A percentile compares a stretch with the other conserved stretches of the same genome.
Conservation (phyloP, 2,797 vertebrate species). For the Aphelocoma californica region DNA sequence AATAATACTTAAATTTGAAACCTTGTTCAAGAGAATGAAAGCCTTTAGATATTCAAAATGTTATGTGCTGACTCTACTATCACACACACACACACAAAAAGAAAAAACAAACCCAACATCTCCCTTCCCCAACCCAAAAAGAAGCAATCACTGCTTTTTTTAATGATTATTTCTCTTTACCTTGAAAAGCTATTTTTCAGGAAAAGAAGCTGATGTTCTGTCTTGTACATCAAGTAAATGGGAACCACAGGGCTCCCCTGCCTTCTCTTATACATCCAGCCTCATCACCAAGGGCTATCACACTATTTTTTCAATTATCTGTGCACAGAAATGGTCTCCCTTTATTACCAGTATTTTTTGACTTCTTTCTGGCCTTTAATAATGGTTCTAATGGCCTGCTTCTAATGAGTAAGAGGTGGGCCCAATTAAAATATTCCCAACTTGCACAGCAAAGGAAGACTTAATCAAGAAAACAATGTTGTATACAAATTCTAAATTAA, state of each 20-base stretch:
- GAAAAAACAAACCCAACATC: neutral
- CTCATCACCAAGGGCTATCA: neutral
- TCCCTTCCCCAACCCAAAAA: neutral
- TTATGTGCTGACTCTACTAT: neutral
- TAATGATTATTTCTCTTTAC: neutral
- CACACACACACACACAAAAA: neutral
- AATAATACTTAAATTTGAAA: neutral
- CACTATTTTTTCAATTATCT: slow-evolving; percentile 26
- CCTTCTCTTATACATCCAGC: neutral
- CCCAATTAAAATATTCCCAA: neutral
- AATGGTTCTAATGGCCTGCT: neutral
- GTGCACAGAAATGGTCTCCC: neutral
- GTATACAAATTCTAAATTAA: neutral
- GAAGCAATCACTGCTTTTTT: neutral
- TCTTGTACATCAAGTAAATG: neutral
- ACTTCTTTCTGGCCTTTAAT: slow-evolving; percentile 8
- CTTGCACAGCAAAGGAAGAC: neutral
- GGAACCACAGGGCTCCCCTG: neutral
- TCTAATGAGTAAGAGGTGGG: neutral
- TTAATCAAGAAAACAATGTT: neutral
- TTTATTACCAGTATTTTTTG: neutral
- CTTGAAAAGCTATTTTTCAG: neutral
- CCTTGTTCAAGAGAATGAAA: neutral
- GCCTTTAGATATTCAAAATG: neutral
- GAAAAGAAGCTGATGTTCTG: neutral